These are phyloP conservation scores for Mimachlamys varia DNA, from an alignment of 2,888 invertebrate species.

Conservation along the genomic window DNA sequence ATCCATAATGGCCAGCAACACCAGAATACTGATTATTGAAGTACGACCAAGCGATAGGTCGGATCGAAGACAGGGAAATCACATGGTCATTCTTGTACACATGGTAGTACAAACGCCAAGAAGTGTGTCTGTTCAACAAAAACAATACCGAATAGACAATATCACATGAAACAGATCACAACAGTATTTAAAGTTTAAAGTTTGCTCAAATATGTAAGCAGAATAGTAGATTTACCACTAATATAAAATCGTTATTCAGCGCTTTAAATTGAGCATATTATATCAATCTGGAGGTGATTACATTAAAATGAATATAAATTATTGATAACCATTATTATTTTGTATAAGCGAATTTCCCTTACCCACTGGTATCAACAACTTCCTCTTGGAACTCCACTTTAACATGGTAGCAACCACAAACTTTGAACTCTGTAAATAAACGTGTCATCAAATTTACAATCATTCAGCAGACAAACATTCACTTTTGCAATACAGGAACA, in stretches of 20 bases:
- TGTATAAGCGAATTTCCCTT: slow-evolving; percentile 36
- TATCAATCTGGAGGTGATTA: too few relatives aligned
- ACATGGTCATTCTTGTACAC: slow-evolving; percentile 45
- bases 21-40: slow-evolving; percentile 38
- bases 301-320: too few relatives aligned
- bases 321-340: background rate
- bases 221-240: too few relatives aligned
- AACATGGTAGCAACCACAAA: slow-evolving; percentile 49
- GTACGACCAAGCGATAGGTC: slow-evolving; percentile 45
- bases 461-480: too few relatives aligned
- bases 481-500: too few relatives aligned
- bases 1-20: slow-evolving; percentile 36
- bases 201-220: too few relatives aligned
- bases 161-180: background rate
- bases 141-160: background rate
- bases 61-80: slow-evolving; percentile 46
- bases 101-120: slow-evolving; percentile 50
- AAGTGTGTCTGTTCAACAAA: slow-evolving; percentile 35
- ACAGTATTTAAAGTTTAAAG: too few relatives aligned
- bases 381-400: slow-evolving; percentile 57
- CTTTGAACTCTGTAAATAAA: slow-evolving; percentile 46
- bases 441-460: background rate
- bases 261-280: too few relatives aligned
- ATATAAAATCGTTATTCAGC: too few relatives aligned
- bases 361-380: slow-evolving; percentile 58